Evolutionary conservation across 2,113 vertebrate genomes (phyloP).

Genomic region (Chloropsis hardwickii): DNA sequence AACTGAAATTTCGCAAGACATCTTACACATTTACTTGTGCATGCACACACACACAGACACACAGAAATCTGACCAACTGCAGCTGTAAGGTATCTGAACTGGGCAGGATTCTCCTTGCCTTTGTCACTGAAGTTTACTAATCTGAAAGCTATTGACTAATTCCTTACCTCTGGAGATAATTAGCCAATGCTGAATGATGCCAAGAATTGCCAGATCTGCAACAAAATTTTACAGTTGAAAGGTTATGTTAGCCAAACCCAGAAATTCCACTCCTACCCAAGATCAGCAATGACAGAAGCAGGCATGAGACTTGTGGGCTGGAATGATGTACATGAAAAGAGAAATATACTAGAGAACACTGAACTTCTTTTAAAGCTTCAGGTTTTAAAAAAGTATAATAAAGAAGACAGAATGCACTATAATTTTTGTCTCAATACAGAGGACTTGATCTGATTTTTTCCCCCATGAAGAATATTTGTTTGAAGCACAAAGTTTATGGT

Average conservation of each 20-base stretch:
- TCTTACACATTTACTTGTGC: neutral
- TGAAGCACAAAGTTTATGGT: neutral
- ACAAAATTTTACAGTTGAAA: neutral
- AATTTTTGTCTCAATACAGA: neutral
- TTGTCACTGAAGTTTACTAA: neutral
- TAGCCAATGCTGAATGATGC: neutral
- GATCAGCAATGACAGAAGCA: neutral
- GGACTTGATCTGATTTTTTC: neutral
- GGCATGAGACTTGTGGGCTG: neutral
- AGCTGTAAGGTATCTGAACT: neutral
- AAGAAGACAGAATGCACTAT: neutral
- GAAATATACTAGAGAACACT: neutral
- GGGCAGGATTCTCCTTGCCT: neutral
- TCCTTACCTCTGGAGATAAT: neutral
- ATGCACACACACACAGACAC: rapidly evolving
- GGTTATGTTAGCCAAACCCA: neutral
- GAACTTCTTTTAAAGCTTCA: neutral
- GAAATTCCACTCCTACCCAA: neutral
- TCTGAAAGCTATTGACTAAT: neutral
- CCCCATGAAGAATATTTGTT: neutral
- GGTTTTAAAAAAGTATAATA: neutral
- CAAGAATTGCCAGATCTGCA: neutral
- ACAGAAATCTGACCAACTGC: neutral
- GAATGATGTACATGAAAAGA: neutral
- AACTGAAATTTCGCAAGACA: neutral